Percentiles rank a stretch among this genome's conserved stretches.
Evolutionary conservation across 2,888 invertebrate species (phyloP).

Genomic region (Periphyllus acericola): DNA sequence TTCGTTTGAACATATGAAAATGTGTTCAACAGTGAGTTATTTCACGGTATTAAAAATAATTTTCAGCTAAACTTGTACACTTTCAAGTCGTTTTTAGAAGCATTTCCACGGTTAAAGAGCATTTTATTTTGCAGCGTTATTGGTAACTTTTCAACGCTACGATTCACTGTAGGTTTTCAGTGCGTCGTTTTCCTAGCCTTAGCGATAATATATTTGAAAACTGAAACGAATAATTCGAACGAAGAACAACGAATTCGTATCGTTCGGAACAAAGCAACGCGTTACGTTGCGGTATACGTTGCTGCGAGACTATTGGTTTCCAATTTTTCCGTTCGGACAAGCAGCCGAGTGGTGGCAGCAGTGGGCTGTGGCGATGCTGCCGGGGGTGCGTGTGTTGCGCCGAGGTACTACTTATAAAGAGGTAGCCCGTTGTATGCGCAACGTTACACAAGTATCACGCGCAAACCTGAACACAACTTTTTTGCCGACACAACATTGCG

Average conservation of each 20-base stretch:
- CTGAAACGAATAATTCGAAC: too few species aligned
- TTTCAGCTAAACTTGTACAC: too few species aligned
- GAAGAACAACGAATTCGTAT: background rate
- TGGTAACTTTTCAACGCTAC: too few species aligned
- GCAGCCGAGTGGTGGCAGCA: constrained; percentile 52
- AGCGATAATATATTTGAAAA: too few species aligned
- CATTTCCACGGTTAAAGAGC: too few species aligned
- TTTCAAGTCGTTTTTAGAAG: too few species aligned
- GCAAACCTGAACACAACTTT: constrained; percentile 54
- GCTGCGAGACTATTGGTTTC: constrained; percentile 30
- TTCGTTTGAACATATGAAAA: too few species aligned
- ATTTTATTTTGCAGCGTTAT: too few species aligned
- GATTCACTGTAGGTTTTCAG: too few species aligned
- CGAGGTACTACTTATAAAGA: constrained; percentile 56
- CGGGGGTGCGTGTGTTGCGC: constrained; percentile 56
- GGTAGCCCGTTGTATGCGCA: constrained; percentile 48
- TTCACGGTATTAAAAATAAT: too few species aligned
- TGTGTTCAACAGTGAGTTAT: too few species aligned
- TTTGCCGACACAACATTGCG: constrained; percentile 31
- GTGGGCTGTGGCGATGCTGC: constrained; percentile 40
- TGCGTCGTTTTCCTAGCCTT: too few species aligned
- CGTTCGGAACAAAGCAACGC: background rate
- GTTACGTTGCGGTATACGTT: background rate
- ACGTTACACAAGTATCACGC: constrained; percentile 57
- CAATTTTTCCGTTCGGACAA: constrained; percentile 18